Conservation (phyloP, 2,797 vertebrate genomes). For the Epinephelus awoara region DNA sequence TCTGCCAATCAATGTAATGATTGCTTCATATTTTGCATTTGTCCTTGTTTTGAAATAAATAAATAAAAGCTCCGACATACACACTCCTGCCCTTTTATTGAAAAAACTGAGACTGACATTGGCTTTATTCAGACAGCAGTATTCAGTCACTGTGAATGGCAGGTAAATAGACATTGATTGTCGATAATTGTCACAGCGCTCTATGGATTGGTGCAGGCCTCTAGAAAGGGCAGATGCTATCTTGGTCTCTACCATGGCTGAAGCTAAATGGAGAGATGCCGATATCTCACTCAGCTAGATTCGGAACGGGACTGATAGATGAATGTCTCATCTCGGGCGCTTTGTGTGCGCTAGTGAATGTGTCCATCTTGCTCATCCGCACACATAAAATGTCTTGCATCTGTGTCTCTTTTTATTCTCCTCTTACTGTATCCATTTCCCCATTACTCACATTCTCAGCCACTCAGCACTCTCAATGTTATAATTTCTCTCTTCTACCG, state of each 20-base stretch:
- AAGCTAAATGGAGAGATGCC: constrained; percentile 69
- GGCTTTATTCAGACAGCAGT: constrained; percentile 56
- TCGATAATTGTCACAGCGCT: constrained; percentile 74
- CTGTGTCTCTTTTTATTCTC: background rate
- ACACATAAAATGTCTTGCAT: constrained; percentile 22
- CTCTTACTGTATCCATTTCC: background rate
- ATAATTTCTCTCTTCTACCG: background rate
- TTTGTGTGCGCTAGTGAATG: constrained; percentile 32
- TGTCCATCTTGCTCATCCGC: constrained; percentile 13
- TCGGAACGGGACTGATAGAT: constrained; percentile 41
- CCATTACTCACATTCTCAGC: constrained; percentile 4
- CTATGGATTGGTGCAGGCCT: constrained; percentile 67
- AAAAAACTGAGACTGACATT: constrained; percentile 36
- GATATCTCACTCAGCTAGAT: constrained; percentile 60
- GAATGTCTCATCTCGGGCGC: constrained; percentile 40
- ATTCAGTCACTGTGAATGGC: constrained; percentile 77
- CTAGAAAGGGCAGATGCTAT: constrained; percentile 80
- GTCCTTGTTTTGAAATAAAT: constrained; percentile 41
- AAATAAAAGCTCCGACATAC: background rate
- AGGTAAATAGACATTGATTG: constrained; percentile 81
- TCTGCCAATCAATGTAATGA: constrained; percentile 7
- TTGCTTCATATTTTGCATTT: constrained; percentile 22
- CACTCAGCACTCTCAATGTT: background rate
- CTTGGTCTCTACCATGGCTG: constrained; percentile 51
- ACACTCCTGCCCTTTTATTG: constrained; percentile 33